Conservation (phyloP, 1,140 invertebrate genomes). For the Drosophila auraria region DNA sequence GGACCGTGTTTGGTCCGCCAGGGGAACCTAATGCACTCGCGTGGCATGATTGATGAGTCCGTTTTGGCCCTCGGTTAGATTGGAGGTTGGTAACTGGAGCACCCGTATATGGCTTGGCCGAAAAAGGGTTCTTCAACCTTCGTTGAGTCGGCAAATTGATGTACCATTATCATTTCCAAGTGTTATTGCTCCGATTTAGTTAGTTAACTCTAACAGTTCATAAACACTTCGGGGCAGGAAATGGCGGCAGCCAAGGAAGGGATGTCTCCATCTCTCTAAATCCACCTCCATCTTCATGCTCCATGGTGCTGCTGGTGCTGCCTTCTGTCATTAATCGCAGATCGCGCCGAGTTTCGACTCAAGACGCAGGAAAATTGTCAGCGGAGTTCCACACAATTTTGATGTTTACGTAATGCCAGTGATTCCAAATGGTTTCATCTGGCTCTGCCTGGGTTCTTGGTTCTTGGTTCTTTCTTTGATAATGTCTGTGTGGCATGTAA, state of each 20-base stretch:
- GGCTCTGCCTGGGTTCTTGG: not conserved
- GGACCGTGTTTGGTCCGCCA: conserved; percentile 47
- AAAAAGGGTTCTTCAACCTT: conserved; percentile 37
- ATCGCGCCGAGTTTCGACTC: conserved; percentile 66
- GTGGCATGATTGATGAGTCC: conserved; percentile 42
- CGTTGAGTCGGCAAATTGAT: conserved; percentile 41
- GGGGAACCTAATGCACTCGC: conserved; percentile 45
- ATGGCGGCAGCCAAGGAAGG: not conserved
- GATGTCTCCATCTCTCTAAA: conserved; percentile 10
- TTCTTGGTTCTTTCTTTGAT: conserved; percentile 7
- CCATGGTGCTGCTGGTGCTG: conserved; percentile 21
- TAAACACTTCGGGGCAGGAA: conserved; percentile 58
- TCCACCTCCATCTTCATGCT: conserved; percentile 60
- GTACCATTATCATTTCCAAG: conserved; percentile 24
- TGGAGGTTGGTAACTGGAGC: conserved; percentile 14
- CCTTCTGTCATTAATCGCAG: conserved; percentile 54
- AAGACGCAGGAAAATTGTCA: conserved; percentile 73
- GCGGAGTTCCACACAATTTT: conserved; percentile 28
- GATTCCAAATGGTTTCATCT: conserved; percentile 25
- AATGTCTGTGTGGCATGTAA: conserved; percentile 56
- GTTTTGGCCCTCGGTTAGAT: not conserved
- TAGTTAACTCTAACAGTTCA: conserved; percentile 83
- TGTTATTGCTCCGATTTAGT: conserved; percentile 76
- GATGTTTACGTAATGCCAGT: conserved; percentile 50
- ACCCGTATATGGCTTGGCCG: not conserved